phyloP scores from a whole-genome alignment of 2,797 vertebrate species.

The Microchirus variegatus region DNA sequence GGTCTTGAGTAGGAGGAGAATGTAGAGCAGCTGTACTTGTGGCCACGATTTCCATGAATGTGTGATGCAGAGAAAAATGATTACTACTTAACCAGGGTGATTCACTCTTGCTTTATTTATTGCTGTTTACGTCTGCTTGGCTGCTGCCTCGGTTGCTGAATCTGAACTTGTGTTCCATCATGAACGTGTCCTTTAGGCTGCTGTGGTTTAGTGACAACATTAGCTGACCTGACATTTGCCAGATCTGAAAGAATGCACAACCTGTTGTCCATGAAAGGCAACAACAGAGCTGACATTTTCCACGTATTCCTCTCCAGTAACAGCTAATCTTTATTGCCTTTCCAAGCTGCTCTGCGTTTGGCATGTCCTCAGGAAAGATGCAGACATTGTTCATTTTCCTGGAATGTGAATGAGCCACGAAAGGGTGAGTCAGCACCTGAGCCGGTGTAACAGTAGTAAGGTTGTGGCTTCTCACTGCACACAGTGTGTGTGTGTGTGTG shows the following conservation, averaged over 20 bases:
- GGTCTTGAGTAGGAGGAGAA: no score
- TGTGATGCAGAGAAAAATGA: no score
- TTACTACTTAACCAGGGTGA: no score
- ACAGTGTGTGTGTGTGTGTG: background rate
- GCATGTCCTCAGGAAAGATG: constrained; percentile 7
- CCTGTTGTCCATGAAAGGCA: constrained; percentile 52
- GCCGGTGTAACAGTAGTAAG: constrained; percentile 18
- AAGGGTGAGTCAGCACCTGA: constrained; percentile 39
- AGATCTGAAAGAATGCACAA: constrained; percentile 40
- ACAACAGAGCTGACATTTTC: constrained; percentile 44
- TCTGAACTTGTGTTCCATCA: no score
- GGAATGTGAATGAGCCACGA: constrained; percentile 37
- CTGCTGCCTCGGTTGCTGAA: no score
- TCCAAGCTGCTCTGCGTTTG: constrained; percentile 10
- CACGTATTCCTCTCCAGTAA: constrained; percentile 40
- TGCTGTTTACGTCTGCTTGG: no score
- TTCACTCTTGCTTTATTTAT: no score
- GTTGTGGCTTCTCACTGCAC: constrained; percentile 18
- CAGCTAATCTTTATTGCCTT: constrained; percentile 28
- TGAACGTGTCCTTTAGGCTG: constrained; percentile 12
- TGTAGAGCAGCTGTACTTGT: no score
- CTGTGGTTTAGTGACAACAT: constrained; percentile 3
- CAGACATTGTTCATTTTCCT: constrained; percentile 31
- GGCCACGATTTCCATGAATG: no score
- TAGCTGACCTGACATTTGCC: constrained; percentile 53